These are phyloP conservation scores for Drosophila greeni DNA, from an alignment of 2,888 invertebrate species.

Conservation along the genomic window DNA sequence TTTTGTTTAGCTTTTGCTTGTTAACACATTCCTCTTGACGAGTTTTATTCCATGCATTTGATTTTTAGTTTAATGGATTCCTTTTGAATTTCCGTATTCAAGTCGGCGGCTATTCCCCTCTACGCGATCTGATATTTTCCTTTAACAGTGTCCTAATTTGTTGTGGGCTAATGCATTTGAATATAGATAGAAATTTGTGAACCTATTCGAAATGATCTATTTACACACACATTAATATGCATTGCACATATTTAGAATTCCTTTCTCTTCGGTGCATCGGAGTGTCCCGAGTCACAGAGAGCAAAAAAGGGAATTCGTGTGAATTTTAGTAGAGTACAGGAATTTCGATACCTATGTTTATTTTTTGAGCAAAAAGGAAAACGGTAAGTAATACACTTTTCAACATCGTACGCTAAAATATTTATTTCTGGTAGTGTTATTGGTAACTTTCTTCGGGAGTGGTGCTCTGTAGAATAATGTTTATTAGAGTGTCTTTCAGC, in stretches of 20 bases:
- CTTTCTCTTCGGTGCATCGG: neutral
- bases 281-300: slow-evolving; percentile 28
- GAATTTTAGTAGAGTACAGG: slow-evolving; percentile 20
- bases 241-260: slow-evolving; percentile 37
- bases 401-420: slow-evolving; percentile 37
- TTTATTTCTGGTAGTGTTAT: slow-evolving; percentile 30
- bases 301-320: slow-evolving; percentile 28
- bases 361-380: slow-evolving; percentile 35
- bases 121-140: slow-evolving; percentile 35
- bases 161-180: slow-evolving; percentile 43
- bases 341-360: slow-evolving; percentile 14
- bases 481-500: slow-evolving; percentile 38
- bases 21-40: slow-evolving; percentile 77
- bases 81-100: slow-evolving; percentile 29
- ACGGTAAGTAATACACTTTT: slow-evolving; percentile 23
- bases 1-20: slow-evolving; percentile 47
- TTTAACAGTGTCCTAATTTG: slow-evolving; percentile 42
- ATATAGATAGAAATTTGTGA: slow-evolving; percentile 51
- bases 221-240: slow-evolving; percentile 61
- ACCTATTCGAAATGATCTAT: slow-evolving; percentile 58
- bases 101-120: slow-evolving; percentile 34
- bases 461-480: slow-evolving; percentile 39
- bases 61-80: slow-evolving; percentile 37
- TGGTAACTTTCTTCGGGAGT: slow-evolving; percentile 28
- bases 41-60: slow-evolving; percentile 68